Percentiles rank a stretch among this genome's conserved stretches.
Conservation (phyloP, 2,797 vertebrate species). For the Gadopsis marmoratus region DNA sequence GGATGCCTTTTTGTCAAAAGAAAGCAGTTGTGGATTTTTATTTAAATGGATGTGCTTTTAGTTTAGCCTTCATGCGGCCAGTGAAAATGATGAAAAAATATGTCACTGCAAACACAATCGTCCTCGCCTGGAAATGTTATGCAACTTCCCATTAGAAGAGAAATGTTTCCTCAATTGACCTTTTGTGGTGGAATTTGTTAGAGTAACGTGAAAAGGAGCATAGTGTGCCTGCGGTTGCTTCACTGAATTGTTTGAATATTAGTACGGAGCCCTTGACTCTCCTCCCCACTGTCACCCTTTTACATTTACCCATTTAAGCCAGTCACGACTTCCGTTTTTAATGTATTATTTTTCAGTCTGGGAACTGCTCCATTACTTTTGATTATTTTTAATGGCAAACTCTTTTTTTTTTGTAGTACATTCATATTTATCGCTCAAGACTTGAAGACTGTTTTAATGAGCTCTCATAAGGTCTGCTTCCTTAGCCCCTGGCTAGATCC, state of each 20-base stretch:
- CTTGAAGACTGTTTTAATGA: constrained; percentile 79
- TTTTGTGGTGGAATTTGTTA: constrained; percentile 59
- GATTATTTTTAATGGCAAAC: constrained; percentile 73
- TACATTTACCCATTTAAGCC: constrained; percentile 27
- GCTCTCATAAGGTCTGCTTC: constrained; percentile 80
- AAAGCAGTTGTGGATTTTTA: constrained; percentile 37
- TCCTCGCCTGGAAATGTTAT: constrained; percentile 53
- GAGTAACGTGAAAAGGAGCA: constrained; percentile 20
- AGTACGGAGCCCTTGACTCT: not conserved
- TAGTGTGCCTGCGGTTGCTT: constrained; percentile 35
- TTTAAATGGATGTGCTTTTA: constrained; percentile 33
- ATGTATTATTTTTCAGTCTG: constrained; percentile 55
- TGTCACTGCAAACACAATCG: constrained; percentile 4
- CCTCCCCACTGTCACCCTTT: constrained; percentile 26
- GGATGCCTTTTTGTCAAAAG: constrained; percentile 18
- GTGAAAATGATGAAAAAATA: constrained; percentile 56
- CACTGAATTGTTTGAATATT: constrained; percentile 36
- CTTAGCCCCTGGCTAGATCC: constrained; percentile 74
- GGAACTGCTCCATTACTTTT: constrained; percentile 63
- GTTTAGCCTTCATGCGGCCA: not conserved
- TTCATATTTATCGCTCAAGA: constrained; percentile 75
- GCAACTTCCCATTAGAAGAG: constrained; percentile 43
- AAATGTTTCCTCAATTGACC: constrained; percentile 57
- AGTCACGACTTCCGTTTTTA: constrained; percentile 51
- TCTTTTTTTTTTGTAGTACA: constrained; percentile 54